Conservation (phyloP, 2,888 invertebrate species). For the Anagyrus pseudococci region DNA sequence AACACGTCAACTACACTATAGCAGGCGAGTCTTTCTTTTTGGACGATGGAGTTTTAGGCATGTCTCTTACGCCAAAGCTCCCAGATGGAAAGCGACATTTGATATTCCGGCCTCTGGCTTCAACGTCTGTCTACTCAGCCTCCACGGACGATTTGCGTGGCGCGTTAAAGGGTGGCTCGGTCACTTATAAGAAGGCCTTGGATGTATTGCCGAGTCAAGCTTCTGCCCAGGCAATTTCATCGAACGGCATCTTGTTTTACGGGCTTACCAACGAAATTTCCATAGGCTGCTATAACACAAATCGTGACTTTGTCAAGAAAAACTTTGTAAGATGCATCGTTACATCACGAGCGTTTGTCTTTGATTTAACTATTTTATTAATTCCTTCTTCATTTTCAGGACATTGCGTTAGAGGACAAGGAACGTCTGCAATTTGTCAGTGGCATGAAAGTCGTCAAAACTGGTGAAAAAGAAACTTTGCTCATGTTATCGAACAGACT, state of each 20-base stretch:
- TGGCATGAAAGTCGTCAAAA: conserved; percentile 58
- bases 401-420: conserved; percentile 55
- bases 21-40: conserved; percentile 69
- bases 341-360: no score
- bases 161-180: background rate
- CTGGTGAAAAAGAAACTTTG: background rate
- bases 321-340: conserved; percentile 41
- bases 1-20: conserved; percentile 39
- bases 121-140: conserved; percentile 37
- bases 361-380: background rate
- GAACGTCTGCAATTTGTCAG: conserved; percentile 75
- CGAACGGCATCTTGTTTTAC: conserved; percentile 54
- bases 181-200: background rate
- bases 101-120: conserved; percentile 46
- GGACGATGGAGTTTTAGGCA: conserved; percentile 73
- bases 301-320: conserved; percentile 33
- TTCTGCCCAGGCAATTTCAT: conserved; percentile 32
- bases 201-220: conserved; percentile 40
- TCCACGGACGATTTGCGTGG: conserved; percentile 22
- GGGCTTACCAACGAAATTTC: conserved; percentile 54
- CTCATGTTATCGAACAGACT: conserved; percentile 28
- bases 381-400: conserved; percentile 19
- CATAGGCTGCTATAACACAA: conserved; percentile 57
- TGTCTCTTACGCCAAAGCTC: conserved; percentile 66
- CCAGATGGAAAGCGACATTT: conserved; percentile 28